Base-by-base conservation (phyloP, 2,797 vertebrate species). In the Sebastes taczanowskii region DNA sequence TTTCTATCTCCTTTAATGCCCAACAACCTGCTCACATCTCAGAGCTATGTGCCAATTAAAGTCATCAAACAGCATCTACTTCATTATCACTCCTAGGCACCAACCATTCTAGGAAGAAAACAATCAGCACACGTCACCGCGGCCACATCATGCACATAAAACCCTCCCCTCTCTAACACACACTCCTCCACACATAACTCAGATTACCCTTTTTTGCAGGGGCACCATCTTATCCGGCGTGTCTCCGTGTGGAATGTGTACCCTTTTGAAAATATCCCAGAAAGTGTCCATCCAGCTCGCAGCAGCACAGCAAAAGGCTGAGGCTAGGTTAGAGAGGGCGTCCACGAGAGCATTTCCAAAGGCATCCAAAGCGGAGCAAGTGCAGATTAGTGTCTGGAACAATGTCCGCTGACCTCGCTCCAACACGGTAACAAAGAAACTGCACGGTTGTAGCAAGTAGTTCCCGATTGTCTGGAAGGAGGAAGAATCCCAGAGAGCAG, bases 181-280 rank as follows among this genome's bases (percentile, higher is more conserved):
- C 77, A 74, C 82, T 82, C 74, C 80, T 74, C 53, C 53, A 29
- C 82, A 55, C 76, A 88, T 63, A 90, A 86, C 70, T 87, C 77
- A 81, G 59, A 90, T 96, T 95, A 96, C 95, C 95, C 91, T 93
- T 92, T 92, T 95, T 14, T 94, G 95, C 84, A 90, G 91, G 71
- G 94, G 89, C 74, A 95, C 85, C 93, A 96, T 93, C 68, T 92
- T 95, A 83, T 91, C 91, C 91, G 32, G 68, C 18, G 68, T 88
- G 75, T 80, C 66, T 78, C 76, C 22, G 63, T 18, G 56, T 74
- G 84, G 83, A 89, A 74, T 76, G 61, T 52, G 74, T 35, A 34
- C 42, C 68, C 76, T 71, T 72, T 56, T 71, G n/a, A 73, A 53
- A 89, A 86, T 72, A 80, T 87, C 86, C 82, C 78, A 73, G 42